phyloP scores from a whole-genome alignment of 2,888 invertebrate genomes.

The Tinea pellionella region DNA sequence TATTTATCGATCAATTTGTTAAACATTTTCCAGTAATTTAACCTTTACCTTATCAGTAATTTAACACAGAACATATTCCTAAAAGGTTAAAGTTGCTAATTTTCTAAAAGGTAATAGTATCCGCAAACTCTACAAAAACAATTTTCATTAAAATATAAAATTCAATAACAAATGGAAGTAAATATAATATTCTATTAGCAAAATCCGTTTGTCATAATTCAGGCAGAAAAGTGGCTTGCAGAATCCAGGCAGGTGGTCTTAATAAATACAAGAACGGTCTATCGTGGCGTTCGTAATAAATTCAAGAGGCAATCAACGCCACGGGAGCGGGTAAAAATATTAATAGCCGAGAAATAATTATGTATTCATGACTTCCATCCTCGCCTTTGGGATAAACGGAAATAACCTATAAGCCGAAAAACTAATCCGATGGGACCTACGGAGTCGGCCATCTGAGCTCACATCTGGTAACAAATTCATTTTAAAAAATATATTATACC shows the following conservation, averaged over 20 bases:
- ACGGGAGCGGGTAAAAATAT: slow-evolving; percentile 65
- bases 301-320: slow-evolving; percentile 70
- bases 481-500: too few species aligned
- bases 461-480: too few species aligned
- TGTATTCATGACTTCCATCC: slow-evolving; percentile 59
- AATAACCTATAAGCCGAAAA: slow-evolving; percentile 8
- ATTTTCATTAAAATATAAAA: background rate
- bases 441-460: too few species aligned
- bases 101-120: too few species aligned
- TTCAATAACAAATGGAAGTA: background rate
- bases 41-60: too few species aligned
- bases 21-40: background rate
- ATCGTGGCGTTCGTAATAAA: slow-evolving; percentile 64
- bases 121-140: too few species aligned
- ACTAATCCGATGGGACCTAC: background rate
- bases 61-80: background rate
- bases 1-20: background rate
- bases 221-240: slow-evolving; percentile 47
- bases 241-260: slow-evolving; percentile 62
- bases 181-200: slow-evolving; percentile 26
- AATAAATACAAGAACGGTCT: slow-evolving; percentile 67
- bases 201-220: slow-evolving; percentile 61
- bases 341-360: slow-evolving; percentile 67
- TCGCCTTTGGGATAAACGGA: slow-evolving; percentile 23
- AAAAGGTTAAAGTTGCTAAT: background rate